A percentile compares a stretch with the other conserved stretches of the same genome.
These are phyloP conservation scores for Ormyrus labotus DNA, from an alignment of 2,888 invertebrate species.

Conservation along the genomic window DNA sequence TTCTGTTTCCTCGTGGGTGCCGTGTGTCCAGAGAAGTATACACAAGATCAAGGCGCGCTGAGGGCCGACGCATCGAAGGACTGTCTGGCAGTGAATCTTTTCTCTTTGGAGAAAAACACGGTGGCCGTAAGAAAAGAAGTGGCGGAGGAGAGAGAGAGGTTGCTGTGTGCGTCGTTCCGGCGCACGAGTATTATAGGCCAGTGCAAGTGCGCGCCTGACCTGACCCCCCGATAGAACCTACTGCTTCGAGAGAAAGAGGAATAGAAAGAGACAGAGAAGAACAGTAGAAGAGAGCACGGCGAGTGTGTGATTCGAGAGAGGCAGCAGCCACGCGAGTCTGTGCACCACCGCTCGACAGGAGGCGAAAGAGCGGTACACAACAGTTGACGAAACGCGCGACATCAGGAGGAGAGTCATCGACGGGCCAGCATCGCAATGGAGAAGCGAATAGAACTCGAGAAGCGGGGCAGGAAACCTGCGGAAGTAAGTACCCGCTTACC, in stretches of 20 bases:
- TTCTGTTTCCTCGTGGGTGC: slow-evolving; percentile 29
- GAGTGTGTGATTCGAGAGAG: no score
- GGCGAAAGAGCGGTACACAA: background rate
- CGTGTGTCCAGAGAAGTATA: background rate
- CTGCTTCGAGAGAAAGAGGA: background rate
- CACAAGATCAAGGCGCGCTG: background rate
- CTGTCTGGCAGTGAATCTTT: no score
- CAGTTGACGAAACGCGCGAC: background rate
- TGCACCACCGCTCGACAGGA: background rate
- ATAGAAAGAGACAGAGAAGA: background rate
- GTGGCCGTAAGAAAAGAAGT: background rate
- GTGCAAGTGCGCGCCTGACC: slow-evolving; percentile 15
- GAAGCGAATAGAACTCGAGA: slow-evolving; percentile 96
- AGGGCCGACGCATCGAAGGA: no score
- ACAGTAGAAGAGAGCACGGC: no score
- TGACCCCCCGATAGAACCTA: background rate
- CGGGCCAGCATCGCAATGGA: slow-evolving; percentile 82
- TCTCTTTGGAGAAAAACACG: no score
- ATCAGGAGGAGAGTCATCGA: background rate
- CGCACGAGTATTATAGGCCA: background rate
- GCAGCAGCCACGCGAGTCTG: slow-evolving; percentile 1
- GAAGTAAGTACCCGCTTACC: slow-evolving; percentile 83
- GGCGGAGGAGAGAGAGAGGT: background rate
- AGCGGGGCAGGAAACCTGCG: slow-evolving; percentile 91
- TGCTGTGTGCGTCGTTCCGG: slow-evolving; percentile 10